Evolutionary conservation across 2,113 vertebrate genomes (phyloP).

Genomic region (Ahaetulla prasina): DNA sequence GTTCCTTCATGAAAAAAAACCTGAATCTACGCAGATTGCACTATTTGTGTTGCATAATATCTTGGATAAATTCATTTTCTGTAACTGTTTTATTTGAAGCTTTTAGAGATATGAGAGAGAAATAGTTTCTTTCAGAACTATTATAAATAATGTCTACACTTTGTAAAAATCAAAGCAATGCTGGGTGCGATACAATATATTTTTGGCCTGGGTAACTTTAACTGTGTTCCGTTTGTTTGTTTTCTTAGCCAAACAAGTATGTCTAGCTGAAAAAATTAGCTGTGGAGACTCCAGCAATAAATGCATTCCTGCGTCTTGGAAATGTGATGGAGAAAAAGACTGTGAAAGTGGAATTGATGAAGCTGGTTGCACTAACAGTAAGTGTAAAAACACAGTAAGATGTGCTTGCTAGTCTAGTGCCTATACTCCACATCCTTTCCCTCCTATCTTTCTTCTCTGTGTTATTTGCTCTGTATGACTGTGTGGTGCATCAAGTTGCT

Average conservation of each 20-base stretch:
- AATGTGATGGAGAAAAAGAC: conserved; percentile 91
- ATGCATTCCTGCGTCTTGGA: conserved; percentile 91
- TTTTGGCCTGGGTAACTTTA: neutral
- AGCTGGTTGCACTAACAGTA: conserved; percentile 86
- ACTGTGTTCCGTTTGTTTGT: neutral
- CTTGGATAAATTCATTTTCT: neutral
- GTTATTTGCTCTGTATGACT: neutral
- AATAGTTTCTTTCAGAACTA: neutral
- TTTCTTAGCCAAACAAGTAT: conserved; percentile 82
- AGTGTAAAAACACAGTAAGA: conserved; percentile 46
- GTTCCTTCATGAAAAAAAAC: neutral
- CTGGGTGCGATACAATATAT: neutral
- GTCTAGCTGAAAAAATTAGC: conserved; percentile 90
- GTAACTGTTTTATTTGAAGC: neutral
- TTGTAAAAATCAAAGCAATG: neutral
- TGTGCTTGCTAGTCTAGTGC: neutral
- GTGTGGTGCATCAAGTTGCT: neutral
- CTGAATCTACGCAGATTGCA: neutral
- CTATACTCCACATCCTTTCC: neutral
- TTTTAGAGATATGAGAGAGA: neutral
- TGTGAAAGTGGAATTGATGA: conserved; percentile 91
- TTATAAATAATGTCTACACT: neutral
- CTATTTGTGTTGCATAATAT: neutral
- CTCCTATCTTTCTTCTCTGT: neutral
- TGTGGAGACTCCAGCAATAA: conserved; percentile 86